Conservation (phyloP, 2,888 invertebrate species). For the Drosophila paramelanica region DNA sequence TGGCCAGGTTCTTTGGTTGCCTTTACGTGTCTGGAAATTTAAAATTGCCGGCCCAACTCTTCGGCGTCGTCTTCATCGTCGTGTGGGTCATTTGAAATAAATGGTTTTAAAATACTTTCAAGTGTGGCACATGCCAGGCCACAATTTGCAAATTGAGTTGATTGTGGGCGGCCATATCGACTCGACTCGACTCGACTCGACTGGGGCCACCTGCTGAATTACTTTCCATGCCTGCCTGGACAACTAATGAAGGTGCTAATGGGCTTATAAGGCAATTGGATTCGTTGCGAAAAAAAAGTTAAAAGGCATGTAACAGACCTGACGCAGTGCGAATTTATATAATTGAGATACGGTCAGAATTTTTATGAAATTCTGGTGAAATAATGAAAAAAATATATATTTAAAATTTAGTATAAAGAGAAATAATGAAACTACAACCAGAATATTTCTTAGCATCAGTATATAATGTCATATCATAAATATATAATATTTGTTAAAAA, state of each 20-base stretch:
- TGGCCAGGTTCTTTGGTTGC: slow-evolving; percentile 45
- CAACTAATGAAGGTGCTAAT: slow-evolving; percentile 53
- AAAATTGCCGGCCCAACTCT: slow-evolving; percentile 50
- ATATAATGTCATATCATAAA: no score
- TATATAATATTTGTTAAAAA: no score
- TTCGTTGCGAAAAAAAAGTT: slow-evolving; percentile 24
- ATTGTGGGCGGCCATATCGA: slow-evolving; percentile 30
- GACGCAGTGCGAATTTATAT: slow-evolving; percentile 6
- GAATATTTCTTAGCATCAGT: no score
- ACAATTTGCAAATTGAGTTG: slow-evolving; percentile 70
- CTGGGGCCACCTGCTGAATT: slow-evolving; percentile 8
- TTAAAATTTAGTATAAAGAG: neutral
- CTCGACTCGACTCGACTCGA: neutral
- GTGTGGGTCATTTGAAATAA: slow-evolving; percentile 67
- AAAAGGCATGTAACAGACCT: slow-evolving; percentile 10
- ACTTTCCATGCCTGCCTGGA: slow-evolving; percentile 14
- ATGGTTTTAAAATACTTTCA: slow-evolving; percentile 76
- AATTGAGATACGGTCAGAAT: neutral
- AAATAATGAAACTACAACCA: no score
- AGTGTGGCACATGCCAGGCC: slow-evolving; percentile 51
- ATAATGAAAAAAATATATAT: neutral
- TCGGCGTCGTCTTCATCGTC: slow-evolving; percentile 25
- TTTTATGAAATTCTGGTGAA: no score
- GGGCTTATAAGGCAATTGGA: slow-evolving; percentile 46
- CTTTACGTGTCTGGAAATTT: slow-evolving; percentile 73